A percentile compares a stretch with the other conserved stretches of the same genome.
phyloP scores from a whole-genome alignment of 2,113 vertebrate species.

The Corythaixoides concolor region DNA sequence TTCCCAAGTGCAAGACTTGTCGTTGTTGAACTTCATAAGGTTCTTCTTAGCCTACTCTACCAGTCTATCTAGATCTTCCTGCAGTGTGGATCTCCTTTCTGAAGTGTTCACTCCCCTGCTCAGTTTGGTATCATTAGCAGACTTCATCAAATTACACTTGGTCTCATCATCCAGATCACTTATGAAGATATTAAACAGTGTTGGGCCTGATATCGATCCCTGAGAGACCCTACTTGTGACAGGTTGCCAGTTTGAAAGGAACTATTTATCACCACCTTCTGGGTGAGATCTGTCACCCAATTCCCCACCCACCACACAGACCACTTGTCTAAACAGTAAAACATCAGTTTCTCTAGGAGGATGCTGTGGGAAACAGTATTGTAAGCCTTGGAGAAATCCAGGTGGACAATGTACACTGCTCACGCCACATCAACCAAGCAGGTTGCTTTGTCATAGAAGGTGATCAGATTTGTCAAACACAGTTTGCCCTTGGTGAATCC shows the following conservation, averaged over 20 bases:
- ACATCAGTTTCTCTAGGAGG: neutral
- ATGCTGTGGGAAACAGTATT: neutral
- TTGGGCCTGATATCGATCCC: neutral
- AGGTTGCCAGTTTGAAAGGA: neutral
- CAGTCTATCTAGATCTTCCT: neutral
- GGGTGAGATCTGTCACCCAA: neutral
- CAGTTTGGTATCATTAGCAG: neutral
- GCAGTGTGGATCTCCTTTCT: neutral
- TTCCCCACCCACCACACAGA: neutral
- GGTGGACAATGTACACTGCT: neutral
- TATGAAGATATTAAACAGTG: neutral
- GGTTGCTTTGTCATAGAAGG: neutral
- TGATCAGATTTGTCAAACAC: neutral
- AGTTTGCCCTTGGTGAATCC: neutral
- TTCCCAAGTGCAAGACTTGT: neutral
- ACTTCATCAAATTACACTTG: neutral
- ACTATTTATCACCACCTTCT: neutral
- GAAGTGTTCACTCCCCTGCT: neutral
- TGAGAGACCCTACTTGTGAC: neutral
- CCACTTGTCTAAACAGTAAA: no score
- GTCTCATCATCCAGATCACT: neutral
- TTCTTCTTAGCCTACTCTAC: neutral
- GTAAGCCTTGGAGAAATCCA: neutral
- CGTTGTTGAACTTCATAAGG: neutral
- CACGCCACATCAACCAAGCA: neutral